Percentiles rank a stretch among this genome's conserved stretches.
phyloP scores from a whole-genome alignment of 2,113 vertebrate genomes.

The Tachysurus fulvidraco region DNA sequence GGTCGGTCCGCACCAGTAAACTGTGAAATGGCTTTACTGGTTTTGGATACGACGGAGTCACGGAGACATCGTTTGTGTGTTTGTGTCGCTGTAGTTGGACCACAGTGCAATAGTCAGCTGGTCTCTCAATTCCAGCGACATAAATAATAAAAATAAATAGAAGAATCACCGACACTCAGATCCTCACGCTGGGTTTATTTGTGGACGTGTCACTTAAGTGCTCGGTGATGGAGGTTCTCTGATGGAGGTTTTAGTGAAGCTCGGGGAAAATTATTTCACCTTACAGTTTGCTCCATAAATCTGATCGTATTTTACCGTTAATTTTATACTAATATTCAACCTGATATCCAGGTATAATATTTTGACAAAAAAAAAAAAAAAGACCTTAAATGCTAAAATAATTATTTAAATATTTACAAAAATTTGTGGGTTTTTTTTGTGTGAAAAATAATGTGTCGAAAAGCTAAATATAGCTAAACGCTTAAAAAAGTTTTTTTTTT shows the following conservation, averaged over 20 bases:
- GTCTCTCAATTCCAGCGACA: conserved; percentile 48
- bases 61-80: conserved; percentile 54
- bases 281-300: background rate
- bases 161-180: conserved; percentile 60
- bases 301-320: background rate
- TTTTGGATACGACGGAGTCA: conserved; percentile 64
- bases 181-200: conserved; percentile 25
- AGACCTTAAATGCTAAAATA: background rate
- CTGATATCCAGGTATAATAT: background rate
- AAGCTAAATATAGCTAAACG: too few relatives aligned
- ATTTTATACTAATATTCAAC: background rate
- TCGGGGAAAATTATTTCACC: background rate
- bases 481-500: background rate
- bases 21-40: conserved; percentile 83
- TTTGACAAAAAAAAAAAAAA: background rate
- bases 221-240: background rate
- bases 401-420: background rate
- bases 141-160: conserved; percentile 77
- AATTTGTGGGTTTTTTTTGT: too few relatives aligned
- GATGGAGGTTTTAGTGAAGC: background rate
- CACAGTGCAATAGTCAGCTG: conserved; percentile 8
- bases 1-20: conserved; percentile 79
- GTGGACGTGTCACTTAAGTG: conserved; percentile 10
- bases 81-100: conserved; percentile 4
- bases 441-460: too few relatives aligned